Evolutionary conservation across 2,797 vertebrate genomes (phyloP), one percentile per base, ranked within the genome.

Genomic region (Acanthiza pusilla): DNA sequence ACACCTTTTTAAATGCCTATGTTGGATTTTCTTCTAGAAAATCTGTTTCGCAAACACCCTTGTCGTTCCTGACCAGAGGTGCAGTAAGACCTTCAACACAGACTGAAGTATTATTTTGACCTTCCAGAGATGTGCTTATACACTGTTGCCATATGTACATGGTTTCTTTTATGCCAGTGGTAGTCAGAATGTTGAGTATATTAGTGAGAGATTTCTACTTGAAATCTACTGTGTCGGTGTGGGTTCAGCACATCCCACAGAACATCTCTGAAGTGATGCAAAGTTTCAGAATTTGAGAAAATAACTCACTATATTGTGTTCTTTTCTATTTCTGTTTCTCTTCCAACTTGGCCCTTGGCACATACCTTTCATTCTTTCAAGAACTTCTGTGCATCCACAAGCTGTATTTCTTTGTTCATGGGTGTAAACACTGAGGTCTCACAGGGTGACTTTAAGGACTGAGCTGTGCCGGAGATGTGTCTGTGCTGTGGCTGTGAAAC

Each of bases 141-240:
- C 4, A 2, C 10, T 79, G 3, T 30, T 79, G 32, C 19, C 2
- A 1, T 2, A 11, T 16, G 7, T 40, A 2, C 36, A 6, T 7
- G 26, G 18, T 76, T 80, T 77, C 42, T 73, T 42, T 84, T 73
- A 36, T 1, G 4, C 25, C 16, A 26, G 16, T 32, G 12, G 26
- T 47, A 67, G 32, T 57, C 4, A 3, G 57, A 32, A 16, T 22
- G 10, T 60, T 53, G 22, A 84, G 11, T 81, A 3, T 47, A 51
- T 66, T 55, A 51, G 26, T 62, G 38, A 42, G 10, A 57, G 17
- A 47, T 83, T 89, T 80, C 51, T 80, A 5, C 15, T 9, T 45
- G 20, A 84, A 62, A 19, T 50, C 42, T 60, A 0, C 29, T 22
- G 10, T 51, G 38, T 70, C 60, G 36, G 5, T 51, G 17, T 10